These are phyloP conservation scores for Micropoecilia bifurca DNA, from an alignment of 2,797 vertebrate species.

Conservation along the genomic window DNA sequence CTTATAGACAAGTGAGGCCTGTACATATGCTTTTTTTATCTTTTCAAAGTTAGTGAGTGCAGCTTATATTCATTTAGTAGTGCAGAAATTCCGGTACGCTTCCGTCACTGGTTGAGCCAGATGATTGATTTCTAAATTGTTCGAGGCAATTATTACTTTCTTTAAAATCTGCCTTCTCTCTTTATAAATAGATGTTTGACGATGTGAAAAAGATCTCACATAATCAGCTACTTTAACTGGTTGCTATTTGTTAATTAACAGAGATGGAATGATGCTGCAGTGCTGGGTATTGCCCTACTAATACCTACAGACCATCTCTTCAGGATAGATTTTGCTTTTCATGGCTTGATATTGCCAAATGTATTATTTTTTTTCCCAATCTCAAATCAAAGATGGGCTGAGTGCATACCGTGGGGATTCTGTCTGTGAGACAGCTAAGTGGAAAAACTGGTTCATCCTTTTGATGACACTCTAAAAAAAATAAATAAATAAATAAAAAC, in stretches of 20 bases:
- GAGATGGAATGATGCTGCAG: slow-evolving; percentile 3
- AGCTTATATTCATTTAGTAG: too few species aligned
- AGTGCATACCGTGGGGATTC: slow-evolving; percentile 58
- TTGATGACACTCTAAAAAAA: slow-evolving; percentile 70
- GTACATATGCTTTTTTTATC: too few species aligned
- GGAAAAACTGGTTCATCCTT: slow-evolving; percentile 75
- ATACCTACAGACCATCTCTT: slow-evolving; percentile 41
- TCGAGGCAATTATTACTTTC: slow-evolving; percentile 45
- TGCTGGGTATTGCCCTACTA: slow-evolving; percentile 38
- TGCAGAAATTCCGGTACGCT: not conserved
- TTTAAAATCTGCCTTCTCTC: slow-evolving; percentile 12
- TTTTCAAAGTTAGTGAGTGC: too few species aligned
- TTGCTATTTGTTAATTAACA: not conserved
- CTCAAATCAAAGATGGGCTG: slow-evolving; percentile 44
- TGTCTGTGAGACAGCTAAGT: slow-evolving; percentile 65
- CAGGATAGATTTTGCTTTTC: slow-evolving; percentile 54
- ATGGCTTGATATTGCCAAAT: slow-evolving; percentile 71
- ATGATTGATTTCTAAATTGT: slow-evolving; percentile 75
- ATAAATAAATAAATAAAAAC: slow-evolving; percentile 55
- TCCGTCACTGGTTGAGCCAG: slow-evolving; percentile 59
- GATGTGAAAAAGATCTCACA: not conserved
- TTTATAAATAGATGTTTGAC: slow-evolving; percentile 4
- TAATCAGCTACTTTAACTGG: slow-evolving; percentile 23
- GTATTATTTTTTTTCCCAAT: slow-evolving; percentile 51
- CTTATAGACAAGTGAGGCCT: too few species aligned